Evolutionary conservation across 1,140 invertebrate genomes (phyloP), one percentile per base, ranked within the genome.

Genomic region (Cherax quadricarinatus): DNA sequence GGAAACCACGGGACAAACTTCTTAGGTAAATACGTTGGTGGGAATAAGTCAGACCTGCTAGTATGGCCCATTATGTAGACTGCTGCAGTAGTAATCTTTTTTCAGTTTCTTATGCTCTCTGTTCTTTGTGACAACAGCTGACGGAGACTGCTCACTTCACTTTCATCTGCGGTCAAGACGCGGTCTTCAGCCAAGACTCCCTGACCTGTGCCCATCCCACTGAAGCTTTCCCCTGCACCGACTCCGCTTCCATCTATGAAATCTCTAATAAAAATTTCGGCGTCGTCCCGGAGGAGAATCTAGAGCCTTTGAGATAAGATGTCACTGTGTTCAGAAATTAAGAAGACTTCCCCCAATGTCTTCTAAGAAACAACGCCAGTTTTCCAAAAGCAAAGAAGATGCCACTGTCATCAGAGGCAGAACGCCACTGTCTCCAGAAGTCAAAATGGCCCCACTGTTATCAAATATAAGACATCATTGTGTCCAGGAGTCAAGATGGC

Each of bases 141-240:
- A 49, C n/a, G 10, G 89, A 91, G 21, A 51, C 75, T 14, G 89
- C 89, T 5, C 89, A 91, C 84, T 91, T 86, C 84, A 49, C 89
- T 4, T 91, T 91, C 84, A 91, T 91, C 82, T 91, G 89, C 57
- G 89, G 89, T 30, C 70, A 86, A 30, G 75, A 53, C 57, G 75
- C 84, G 16, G 41, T 91, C 30, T 91, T 91, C 73, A 86, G 84
- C 83, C 89, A 91, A 48, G 83, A 91, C 83, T 86, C 84, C n/a
- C 73, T 91, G 24, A 86, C 84, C 18, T 91, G 89, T 49, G 83
- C 73, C 14, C 89, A 91, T 30, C 83, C 81, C 18, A 86, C 41
- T 6, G 89, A 91, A 57, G 73, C 83, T n/a, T 73, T 91, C 51
- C 83, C 89, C 6, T 91, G 89, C 84, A 18, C 14, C 21, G 75